These are phyloP conservation scores for Chaenocephalus aceratus DNA, from an alignment of 2,113 vertebrate species.

Conservation along the genomic window DNA sequence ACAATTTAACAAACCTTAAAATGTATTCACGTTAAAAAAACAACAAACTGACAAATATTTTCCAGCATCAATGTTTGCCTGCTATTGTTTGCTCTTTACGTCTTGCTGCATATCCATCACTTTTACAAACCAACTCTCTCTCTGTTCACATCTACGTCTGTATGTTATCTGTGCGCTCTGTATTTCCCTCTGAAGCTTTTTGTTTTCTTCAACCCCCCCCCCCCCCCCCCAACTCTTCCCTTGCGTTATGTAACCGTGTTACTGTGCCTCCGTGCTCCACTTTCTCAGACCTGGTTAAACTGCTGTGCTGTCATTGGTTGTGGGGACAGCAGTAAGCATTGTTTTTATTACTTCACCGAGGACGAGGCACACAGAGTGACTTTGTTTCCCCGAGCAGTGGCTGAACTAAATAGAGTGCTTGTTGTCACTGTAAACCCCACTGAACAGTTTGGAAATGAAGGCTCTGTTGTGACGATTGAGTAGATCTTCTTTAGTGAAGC, in stretches of 20 bases:
- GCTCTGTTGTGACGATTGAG: not conserved
- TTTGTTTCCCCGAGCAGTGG: conserved; percentile 25
- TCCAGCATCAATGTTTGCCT: not conserved
- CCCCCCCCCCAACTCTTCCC: conserved; percentile 9
- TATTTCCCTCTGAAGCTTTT: conserved; percentile 18
- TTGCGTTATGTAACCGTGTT: conserved; percentile 51
- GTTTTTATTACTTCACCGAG: conserved; percentile 19
- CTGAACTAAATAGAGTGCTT: conserved; percentile 19
- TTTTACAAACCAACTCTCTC: conserved; percentile 11
- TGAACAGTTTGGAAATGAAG: not conserved
- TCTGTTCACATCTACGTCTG: conserved; percentile 1
- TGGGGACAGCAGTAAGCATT: not conserved
- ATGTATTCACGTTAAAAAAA: not conserved
- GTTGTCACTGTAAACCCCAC: conserved; percentile 2
- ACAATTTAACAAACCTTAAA: not conserved
- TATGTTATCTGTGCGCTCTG: conserved; percentile 4
- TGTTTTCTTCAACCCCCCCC: conserved; percentile 26
- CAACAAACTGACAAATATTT: not conserved
- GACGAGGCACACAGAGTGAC: conserved; percentile 6
- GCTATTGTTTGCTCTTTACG: not conserved
- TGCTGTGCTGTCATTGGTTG: conserved; percentile 9
- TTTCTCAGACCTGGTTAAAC: conserved; percentile 26
- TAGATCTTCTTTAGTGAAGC: not conserved
- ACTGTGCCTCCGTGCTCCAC: conserved; percentile 46
- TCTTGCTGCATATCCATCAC: not conserved